Percentiles rank a stretch among this genome's conserved stretches.
Conservation (phyloP, 2,797 vertebrate species). For the Acrocephalus scirpaceus region DNA sequence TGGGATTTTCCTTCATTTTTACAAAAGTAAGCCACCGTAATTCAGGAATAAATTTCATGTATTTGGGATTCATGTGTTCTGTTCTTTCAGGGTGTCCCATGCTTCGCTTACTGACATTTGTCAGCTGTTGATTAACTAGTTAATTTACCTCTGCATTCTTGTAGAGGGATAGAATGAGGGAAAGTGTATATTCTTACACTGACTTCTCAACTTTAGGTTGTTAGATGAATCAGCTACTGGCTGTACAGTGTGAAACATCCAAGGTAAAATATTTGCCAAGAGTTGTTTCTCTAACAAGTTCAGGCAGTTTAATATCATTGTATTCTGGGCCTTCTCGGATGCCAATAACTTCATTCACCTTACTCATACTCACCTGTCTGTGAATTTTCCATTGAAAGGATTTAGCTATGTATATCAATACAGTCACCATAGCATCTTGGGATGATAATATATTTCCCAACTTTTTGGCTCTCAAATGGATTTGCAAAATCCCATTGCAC, state of each 20-base stretch:
- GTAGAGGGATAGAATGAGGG: not conserved
- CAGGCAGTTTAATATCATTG: not conserved
- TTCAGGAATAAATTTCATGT: not conserved
- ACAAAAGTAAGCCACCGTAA: not conserved
- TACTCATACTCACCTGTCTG: not conserved
- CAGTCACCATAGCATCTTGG: not conserved
- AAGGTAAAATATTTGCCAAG: not conserved
- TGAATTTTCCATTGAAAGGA: not conserved
- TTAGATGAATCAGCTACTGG: not conserved
- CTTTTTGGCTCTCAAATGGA: not conserved
- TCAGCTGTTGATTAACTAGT: not conserved
- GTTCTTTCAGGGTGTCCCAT: not conserved
- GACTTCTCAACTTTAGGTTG: not conserved
- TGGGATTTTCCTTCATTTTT: not conserved
- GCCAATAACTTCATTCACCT: not conserved
- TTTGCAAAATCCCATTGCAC: not conserved
- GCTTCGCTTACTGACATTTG: not conserved
- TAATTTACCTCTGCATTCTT: not conserved
- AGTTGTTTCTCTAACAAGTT: not conserved
- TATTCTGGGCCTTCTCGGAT: not conserved
- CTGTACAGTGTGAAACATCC: not conserved
- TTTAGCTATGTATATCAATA: not conserved
- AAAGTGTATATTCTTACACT: not conserved
- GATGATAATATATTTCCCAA: not conserved
- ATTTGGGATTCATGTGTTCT: not conserved